Percentiles rank a stretch among this genome's conserved stretches.
Conservation (phyloP, 2,113 vertebrate species). For the Aleadryas rufinucha region DNA sequence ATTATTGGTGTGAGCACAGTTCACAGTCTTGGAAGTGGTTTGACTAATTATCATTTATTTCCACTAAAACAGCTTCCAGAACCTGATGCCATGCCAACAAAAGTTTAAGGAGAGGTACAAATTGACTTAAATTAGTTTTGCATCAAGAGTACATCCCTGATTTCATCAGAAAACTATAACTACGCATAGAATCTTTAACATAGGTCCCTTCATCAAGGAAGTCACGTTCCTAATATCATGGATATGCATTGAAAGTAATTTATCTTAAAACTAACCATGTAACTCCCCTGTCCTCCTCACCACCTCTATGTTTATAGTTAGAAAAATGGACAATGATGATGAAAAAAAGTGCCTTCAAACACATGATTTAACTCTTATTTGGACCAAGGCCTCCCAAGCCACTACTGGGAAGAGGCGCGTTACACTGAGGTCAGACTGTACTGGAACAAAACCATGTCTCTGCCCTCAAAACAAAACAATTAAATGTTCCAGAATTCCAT, state of each 20-base stretch:
- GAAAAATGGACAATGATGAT: neutral
- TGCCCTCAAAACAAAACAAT: neutral
- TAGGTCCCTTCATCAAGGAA: neutral
- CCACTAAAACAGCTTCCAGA: neutral
- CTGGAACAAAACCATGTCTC: neutral
- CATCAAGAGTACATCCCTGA: neutral
- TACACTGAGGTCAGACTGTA: neutral
- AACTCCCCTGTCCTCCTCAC: neutral
- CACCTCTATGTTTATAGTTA: neutral
- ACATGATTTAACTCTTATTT: neutral
- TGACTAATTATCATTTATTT: neutral
- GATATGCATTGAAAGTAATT: neutral
- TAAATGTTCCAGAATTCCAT: neutral
- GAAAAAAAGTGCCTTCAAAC: neutral
- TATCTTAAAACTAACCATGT: neutral
- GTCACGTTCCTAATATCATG: neutral
- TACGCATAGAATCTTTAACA: neutral
- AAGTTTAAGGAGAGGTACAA: neutral
- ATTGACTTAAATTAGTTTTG: neutral
- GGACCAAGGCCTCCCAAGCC: neutral
- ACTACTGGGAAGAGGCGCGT: neutral
- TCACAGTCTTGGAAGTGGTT: neutral
- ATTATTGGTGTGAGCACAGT: neutral
- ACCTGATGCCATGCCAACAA: neutral
- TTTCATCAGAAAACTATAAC: neutral